phyloP scores from a whole-genome alignment of 2,797 vertebrate genomes.

The Macropus fuliginosus region DNA sequence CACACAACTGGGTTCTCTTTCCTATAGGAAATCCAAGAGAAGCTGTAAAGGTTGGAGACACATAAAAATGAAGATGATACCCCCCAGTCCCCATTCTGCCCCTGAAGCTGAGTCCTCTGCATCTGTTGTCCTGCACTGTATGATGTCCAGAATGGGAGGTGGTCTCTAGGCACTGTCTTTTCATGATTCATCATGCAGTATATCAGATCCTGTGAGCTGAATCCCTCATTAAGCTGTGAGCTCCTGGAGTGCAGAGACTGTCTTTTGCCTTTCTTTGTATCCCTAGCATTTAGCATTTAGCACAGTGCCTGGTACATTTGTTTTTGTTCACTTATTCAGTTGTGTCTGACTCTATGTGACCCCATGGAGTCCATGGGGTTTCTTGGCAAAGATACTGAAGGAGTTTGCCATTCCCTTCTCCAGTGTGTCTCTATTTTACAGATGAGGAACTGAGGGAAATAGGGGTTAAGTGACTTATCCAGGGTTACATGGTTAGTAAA shows the following conservation, averaged over 20 bases:
- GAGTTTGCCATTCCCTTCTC: not conserved
- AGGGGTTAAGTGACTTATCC: not conserved
- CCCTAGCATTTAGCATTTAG: not conserved
- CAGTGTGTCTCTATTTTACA: not conserved
- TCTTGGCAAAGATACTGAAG: not conserved
- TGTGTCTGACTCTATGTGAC: not conserved
- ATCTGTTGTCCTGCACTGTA: constrained; percentile 91
- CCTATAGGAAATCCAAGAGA: constrained; percentile 93
- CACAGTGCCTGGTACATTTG: not conserved
- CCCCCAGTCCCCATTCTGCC: constrained; percentile 51
- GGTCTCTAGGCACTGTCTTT: not conserved
- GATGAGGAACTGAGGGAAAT: not conserved
- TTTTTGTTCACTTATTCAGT: not conserved
- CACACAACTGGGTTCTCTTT: constrained; percentile 90
- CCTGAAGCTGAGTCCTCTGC: constrained; percentile 89
- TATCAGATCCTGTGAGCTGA: not conserved
- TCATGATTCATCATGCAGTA: not conserved
- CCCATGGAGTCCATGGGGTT: not conserved
- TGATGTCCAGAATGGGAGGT: constrained; percentile 93
- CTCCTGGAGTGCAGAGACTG: not conserved
- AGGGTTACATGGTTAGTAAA: not conserved
- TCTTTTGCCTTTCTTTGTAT: not conserved
- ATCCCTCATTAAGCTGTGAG: not conserved
- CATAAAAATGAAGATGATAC: constrained; percentile 88
- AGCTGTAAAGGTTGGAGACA: constrained; percentile 93